phyloP scores from a whole-genome alignment of 2,113 vertebrate genomes.

The Syrmaticus mikado region DNA sequence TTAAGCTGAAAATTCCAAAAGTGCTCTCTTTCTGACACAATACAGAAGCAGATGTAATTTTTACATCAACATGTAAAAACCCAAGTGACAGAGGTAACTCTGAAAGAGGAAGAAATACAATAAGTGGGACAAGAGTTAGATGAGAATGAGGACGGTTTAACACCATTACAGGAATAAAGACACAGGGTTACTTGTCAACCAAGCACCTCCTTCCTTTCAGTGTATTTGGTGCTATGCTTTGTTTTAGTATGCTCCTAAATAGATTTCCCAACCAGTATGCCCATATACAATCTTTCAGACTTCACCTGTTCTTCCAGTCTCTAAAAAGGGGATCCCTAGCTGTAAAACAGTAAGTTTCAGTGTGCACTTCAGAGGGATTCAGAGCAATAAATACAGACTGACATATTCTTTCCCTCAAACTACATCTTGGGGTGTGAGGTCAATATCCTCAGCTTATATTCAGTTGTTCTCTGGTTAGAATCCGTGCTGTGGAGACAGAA shows the following conservation, averaged over 20 bases:
- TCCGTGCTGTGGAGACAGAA: not conserved
- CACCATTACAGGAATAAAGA: not conserved
- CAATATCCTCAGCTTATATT: not conserved
- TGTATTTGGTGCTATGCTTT: not conserved
- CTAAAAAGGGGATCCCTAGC: not conserved
- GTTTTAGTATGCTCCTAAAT: not conserved
- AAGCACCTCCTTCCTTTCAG: not conserved
- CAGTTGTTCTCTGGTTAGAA: not conserved
- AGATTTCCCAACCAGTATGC: not conserved
- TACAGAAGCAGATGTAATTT: not conserved
- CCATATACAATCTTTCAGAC: not conserved
- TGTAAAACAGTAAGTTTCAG: not conserved
- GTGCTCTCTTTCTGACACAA: not conserved
- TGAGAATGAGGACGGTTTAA: not conserved
- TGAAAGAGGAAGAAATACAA: not conserved
- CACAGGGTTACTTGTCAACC: not conserved
- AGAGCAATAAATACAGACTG: not conserved
- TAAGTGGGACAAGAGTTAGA: not conserved
- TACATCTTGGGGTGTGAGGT: not conserved
- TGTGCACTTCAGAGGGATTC: not conserved
- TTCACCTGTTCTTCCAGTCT: not conserved
- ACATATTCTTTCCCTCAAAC: not conserved
- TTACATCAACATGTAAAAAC: not conserved
- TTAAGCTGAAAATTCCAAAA: constrained; percentile 34
- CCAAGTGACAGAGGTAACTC: not conserved